Percentiles rank a stretch among this genome's conserved stretches.
phyloP scores from a whole-genome alignment of 2,888 invertebrate genomes.

The Aphelenchoides bicaudatus region DNA sequence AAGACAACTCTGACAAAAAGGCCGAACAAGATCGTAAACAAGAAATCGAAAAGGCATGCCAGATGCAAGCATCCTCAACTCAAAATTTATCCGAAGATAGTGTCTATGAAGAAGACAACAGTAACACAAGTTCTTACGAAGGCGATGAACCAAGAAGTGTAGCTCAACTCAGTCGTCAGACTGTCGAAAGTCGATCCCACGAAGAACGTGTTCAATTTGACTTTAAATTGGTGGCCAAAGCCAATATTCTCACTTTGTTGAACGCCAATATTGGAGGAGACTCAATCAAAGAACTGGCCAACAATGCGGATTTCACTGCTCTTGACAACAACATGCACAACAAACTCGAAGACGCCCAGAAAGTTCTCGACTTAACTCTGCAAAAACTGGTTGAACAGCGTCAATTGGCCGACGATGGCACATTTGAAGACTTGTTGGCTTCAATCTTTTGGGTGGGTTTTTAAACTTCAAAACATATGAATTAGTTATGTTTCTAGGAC shows the following conservation, averaged over 20 bases:
- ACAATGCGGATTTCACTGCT: neutral
- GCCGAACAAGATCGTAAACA: conserved; percentile 11
- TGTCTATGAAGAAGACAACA: neutral
- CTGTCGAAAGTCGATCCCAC: too few relatives aligned
- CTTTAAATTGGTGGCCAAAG: too few relatives aligned
- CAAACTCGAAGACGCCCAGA: neutral
- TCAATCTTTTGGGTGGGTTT: conserved; percentile 3
- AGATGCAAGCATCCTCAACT: neutral
- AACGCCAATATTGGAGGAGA: too few relatives aligned
- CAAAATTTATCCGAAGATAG: too few relatives aligned
- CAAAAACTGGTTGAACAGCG: neutral
- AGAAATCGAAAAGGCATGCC: conserved; percentile 9
- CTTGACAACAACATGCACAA: conserved; percentile 2
- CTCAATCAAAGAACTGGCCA: conserved; percentile 1
- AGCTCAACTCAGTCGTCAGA: too few relatives aligned
- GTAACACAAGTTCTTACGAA: too few relatives aligned
- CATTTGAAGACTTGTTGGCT: conserved; percentile 1
- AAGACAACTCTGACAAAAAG: conserved; percentile 1
- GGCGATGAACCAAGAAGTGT: neutral
- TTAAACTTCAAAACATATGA: neutral
- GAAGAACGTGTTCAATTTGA: too few relatives aligned
- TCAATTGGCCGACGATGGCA: neutral
- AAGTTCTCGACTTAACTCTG: neutral
- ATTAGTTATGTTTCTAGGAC: conserved; percentile 4
- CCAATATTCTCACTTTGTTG: too few relatives aligned